Evolutionary conservation across 2,113 vertebrate species (phyloP).

Genomic region (Acanthisitta chloris): DNA sequence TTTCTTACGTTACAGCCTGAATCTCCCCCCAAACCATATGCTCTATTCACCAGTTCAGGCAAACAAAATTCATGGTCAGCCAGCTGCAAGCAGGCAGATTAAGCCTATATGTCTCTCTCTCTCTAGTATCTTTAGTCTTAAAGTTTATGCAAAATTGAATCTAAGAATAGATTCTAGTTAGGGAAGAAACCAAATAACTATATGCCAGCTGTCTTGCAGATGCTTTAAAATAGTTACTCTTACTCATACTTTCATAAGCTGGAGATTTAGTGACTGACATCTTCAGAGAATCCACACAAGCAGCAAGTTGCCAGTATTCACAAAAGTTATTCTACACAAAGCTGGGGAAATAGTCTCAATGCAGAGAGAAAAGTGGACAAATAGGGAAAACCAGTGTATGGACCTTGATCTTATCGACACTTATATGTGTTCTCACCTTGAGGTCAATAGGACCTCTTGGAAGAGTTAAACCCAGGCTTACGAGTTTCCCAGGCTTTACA

Average conservation of each 20-base stretch:
- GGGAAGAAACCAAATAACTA: not conserved
- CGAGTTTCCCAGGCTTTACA: not conserved
- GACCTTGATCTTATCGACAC: not conserved
- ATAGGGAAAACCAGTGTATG: not conserved
- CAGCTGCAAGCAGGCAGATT: not conserved
- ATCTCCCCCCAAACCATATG: not conserved
- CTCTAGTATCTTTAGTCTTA: not conserved
- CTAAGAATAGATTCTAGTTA: not conserved
- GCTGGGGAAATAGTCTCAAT: not conserved
- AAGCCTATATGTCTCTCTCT: not conserved
- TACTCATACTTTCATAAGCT: not conserved
- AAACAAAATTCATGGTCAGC: not conserved
- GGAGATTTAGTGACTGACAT: not conserved
- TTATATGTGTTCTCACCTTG: not conserved
- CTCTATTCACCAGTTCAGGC: not conserved
- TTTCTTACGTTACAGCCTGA: not conserved
- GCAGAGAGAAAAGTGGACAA: not conserved
- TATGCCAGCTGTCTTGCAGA: not conserved
- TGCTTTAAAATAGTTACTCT: not conserved
- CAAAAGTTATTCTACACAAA: not conserved
- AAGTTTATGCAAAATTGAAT: not conserved
- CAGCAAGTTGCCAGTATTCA: not conserved
- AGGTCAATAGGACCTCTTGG: not conserved
- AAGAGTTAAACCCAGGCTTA: not conserved
- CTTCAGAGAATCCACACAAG: not conserved